phyloP scores from a whole-genome alignment of 2,888 invertebrate species.

The Matsumyia berberina region DNA sequence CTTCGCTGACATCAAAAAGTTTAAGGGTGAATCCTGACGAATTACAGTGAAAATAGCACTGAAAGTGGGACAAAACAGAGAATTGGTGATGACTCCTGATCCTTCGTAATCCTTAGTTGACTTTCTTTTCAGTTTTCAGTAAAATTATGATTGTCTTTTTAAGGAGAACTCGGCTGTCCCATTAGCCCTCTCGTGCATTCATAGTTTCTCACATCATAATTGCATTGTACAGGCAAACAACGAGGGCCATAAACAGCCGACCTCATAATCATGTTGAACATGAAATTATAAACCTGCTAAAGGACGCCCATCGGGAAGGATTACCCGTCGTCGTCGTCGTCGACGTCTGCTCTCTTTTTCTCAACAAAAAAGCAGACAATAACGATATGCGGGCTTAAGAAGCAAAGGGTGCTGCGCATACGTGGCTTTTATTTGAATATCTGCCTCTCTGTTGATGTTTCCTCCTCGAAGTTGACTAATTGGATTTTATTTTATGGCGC shows the following conservation, averaged over 20 bases:
- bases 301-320: constrained; percentile 30
- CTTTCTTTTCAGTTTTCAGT: too few relatives aligned
- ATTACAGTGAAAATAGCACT: too few relatives aligned
- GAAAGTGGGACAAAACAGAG: too few relatives aligned
- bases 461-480: constrained; percentile 77
- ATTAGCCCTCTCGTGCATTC: constrained; percentile 11
- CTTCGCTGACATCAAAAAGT: too few relatives aligned
- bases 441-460: constrained; percentile 56
- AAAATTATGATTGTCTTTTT: not conserved
- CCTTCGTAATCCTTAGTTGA: too few relatives aligned
- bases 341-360: constrained; percentile 27
- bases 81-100: too few relatives aligned
- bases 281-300: constrained; percentile 64
- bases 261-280: constrained; percentile 71
- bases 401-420: not conserved
- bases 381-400: not conserved
- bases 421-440: constrained; percentile 53
- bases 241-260: constrained; percentile 42
- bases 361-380: constrained; percentile 25
- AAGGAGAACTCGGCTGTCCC: not conserved
- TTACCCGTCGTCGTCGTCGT: constrained; percentile 24
- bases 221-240: constrained; percentile 45
- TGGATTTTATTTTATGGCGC: constrained; percentile 78
- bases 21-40: too few relatives aligned
- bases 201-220: constrained; percentile 68